Conservation (phyloP, 2,888 invertebrate species). For the Toxonevra muliebris region DNA sequence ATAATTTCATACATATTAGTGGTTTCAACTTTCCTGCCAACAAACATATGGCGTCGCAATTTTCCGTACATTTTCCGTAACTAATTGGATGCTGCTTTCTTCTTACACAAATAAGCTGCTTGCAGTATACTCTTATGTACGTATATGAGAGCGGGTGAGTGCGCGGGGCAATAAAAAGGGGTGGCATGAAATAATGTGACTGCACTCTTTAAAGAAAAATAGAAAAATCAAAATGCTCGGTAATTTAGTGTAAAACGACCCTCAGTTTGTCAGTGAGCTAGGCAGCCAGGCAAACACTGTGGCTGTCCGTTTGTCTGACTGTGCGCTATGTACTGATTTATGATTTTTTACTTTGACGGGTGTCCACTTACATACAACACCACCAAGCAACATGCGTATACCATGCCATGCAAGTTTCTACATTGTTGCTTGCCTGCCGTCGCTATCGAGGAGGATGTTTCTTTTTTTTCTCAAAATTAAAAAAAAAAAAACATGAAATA, state of each 20-base stretch:
- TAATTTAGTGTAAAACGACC: slow-evolving; percentile 41
- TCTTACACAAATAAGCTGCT: slow-evolving; percentile 1
- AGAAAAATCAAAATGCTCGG: slow-evolving; percentile 29
- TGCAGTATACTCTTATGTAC: not conserved
- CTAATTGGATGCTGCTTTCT: slow-evolving; percentile 45
- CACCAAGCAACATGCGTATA: not conserved
- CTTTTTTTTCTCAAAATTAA: not conserved
- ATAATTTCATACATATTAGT: slow-evolving; percentile 28
- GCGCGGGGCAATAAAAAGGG: not conserved
- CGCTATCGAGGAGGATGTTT: not conserved
- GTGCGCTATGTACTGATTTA: slow-evolving; percentile 30
- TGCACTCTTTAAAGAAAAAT: not conserved
- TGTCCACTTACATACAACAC: slow-evolving; percentile 29
- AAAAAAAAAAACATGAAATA: slow-evolving; percentile 12
- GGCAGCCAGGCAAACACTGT: slow-evolving; percentile 37
- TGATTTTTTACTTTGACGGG: slow-evolving; percentile 18
- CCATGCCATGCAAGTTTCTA: not conserved
- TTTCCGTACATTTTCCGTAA: slow-evolving; percentile 40
- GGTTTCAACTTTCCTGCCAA: slow-evolving; percentile 30
- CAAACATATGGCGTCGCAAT: slow-evolving; percentile 46
- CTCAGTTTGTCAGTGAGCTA: slow-evolving; percentile 30
- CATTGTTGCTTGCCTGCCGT: not conserved
- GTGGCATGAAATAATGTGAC: not conserved
- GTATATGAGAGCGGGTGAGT: not conserved
- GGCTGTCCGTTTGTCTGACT: slow-evolving; percentile 37